phyloP scores from a whole-genome alignment of 2,888 invertebrate species.

The Tetropium fuscum region DNA sequence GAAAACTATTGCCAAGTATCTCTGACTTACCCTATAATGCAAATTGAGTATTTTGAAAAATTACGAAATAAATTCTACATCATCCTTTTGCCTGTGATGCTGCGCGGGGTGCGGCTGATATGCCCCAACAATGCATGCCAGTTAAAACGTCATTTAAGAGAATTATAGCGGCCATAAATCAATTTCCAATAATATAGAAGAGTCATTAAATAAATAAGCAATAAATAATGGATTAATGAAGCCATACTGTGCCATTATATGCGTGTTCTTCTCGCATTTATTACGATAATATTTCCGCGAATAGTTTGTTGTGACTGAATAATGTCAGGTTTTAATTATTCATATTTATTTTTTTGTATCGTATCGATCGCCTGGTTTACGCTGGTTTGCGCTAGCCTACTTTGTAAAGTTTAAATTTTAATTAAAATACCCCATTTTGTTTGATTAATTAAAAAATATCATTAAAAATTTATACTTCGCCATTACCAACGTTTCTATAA shows the following conservation, averaged over 20 bases:
- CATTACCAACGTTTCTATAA: slow-evolving; percentile 39
- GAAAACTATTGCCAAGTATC: slow-evolving; percentile 17
- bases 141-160: slow-evolving; percentile 43
- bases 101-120: not conserved
- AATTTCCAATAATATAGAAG: slow-evolving; percentile 43
- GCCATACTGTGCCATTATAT: slow-evolving; percentile 44
- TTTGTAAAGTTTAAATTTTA: slow-evolving; percentile 42
- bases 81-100: slow-evolving; percentile 17
- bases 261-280: slow-evolving; percentile 42
- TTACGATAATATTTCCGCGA: slow-evolving; percentile 39
- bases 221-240: slow-evolving; percentile 50
- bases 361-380: slow-evolving; percentile 19
- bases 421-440: slow-evolving; percentile 45
- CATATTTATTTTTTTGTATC: slow-evolving; percentile 15
- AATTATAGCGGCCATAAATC: slow-evolving; percentile 48
- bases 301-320: slow-evolving; percentile 39
- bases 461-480: slow-evolving; percentile 44
- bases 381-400: slow-evolving; percentile 20
- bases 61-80: too few species aligned
- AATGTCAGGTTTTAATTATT: slow-evolving; percentile 32
- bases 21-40: too few species aligned
- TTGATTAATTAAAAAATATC: slow-evolving; percentile 46
- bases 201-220: slow-evolving; percentile 48
- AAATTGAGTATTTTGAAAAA: too few species aligned
- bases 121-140: slow-evolving; percentile 32